phyloP scores from a whole-genome alignment of 2,113 vertebrate genomes.

The Megaceryle torquata region DNA sequence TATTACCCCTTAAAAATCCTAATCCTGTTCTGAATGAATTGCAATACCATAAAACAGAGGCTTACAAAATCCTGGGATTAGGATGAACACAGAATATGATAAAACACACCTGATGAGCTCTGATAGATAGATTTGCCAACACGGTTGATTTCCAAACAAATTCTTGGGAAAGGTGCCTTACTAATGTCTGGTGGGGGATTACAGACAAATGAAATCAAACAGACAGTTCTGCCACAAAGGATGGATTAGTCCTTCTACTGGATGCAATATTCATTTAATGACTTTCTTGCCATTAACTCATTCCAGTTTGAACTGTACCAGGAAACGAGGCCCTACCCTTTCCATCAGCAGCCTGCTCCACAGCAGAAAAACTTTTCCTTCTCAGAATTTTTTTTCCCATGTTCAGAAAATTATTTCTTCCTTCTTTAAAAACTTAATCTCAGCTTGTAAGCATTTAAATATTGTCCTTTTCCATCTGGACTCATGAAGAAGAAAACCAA shows the following conservation, averaged over 20 bases:
- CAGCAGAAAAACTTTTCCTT: background rate
- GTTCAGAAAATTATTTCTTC: background rate
- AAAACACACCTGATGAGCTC: background rate
- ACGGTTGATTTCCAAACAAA: background rate
- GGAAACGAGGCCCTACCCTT: background rate
- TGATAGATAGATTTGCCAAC: background rate
- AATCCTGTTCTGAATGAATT: background rate
- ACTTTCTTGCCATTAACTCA: background rate
- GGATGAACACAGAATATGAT: background rate
- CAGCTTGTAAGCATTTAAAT: background rate
- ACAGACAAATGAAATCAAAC: background rate
- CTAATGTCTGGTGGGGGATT: background rate
- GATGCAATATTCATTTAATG: background rate
- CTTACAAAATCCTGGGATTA: background rate
- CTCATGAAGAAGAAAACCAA: background rate
- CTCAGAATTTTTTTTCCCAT: background rate
- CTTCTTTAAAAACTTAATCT: background rate
- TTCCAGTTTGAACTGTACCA: background rate
- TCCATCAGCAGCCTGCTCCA: background rate
- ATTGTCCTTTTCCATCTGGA: background rate
- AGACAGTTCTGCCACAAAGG: background rate
- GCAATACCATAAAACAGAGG: background rate
- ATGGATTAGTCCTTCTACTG: background rate
- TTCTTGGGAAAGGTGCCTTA: background rate
- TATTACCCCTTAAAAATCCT: background rate